These are phyloP conservation scores for Metaphire vulgaris DNA, from an alignment of 1,140 invertebrate species.

Conservation along the genomic window DNA sequence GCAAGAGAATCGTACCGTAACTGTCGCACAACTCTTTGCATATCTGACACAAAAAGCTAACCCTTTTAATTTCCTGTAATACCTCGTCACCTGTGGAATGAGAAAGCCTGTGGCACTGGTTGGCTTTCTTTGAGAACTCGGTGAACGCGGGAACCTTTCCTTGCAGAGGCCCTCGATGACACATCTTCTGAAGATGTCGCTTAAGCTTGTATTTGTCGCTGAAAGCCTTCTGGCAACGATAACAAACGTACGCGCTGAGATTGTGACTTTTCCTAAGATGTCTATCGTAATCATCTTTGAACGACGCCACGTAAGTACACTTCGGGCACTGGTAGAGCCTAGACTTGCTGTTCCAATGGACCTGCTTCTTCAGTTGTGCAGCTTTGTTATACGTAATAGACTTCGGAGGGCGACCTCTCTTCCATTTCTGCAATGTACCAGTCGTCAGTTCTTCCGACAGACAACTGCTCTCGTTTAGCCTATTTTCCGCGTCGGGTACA, in stretches of 20 bases:
- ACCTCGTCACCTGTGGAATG: neutral
- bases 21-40: neutral
- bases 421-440: neutral
- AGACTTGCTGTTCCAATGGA: too few relatives aligned
- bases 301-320: conserved; percentile 44
- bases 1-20: conserved; percentile 6
- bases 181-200: conserved; percentile 9
- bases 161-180: neutral
- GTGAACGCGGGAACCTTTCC: neutral
- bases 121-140: conserved; percentile 2
- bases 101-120: neutral
- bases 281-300: conserved; percentile 19
- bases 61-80: neutral
- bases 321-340: conserved; percentile 51
- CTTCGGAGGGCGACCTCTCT: neutral
- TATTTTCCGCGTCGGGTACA: too few relatives aligned
- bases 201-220: conserved; percentile 21
- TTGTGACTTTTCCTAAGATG: conserved; percentile 10
- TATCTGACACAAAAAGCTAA: conserved; percentile 2
- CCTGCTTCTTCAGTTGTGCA: conserved; percentile 6
- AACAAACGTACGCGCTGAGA: conserved; percentile 12
- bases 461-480: too few relatives aligned
- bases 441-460: too few relatives aligned
- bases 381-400: neutral
- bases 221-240: conserved; percentile 4